These are phyloP conservation scores for Pachypanchax playfairii DNA, from an alignment of 2,113 vertebrate species.

Conservation along the genomic window DNA sequence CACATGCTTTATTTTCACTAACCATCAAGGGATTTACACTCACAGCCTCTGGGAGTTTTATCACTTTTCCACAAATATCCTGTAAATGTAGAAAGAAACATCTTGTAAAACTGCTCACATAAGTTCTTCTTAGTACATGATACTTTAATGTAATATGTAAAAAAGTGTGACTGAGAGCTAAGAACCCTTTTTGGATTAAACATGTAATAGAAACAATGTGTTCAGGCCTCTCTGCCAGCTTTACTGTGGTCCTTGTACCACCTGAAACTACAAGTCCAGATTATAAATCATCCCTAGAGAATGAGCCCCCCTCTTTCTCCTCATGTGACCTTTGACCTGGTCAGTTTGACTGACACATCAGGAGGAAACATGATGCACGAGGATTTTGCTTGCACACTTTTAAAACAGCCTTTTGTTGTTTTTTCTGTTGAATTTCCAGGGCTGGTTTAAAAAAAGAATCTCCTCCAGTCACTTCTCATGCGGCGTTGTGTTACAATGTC, in stretches of 20 bases:
- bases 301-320: slow-evolving; percentile 8
- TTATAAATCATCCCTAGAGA: slow-evolving; percentile 57
- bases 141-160: not conserved
- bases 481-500: slow-evolving; percentile 43
- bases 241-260: slow-evolving; percentile 35
- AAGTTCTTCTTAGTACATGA: not conserved
- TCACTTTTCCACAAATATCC: slow-evolving; percentile 14
- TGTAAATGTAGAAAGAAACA: slow-evolving; percentile 5
- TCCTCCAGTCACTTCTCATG: slow-evolving; percentile 42
- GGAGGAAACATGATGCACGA: slow-evolving; percentile 54
- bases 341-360: slow-evolving; percentile 72
- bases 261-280: slow-evolving; percentile 73
- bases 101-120: slow-evolving; percentile 21
- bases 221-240: slow-evolving; percentile 23
- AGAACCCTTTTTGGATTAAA: slow-evolving; percentile 49
- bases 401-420: slow-evolving; percentile 58
- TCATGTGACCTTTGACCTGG: slow-evolving; percentile 67
- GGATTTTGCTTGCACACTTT: slow-evolving; percentile 32
- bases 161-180: too few species aligned
- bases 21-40: slow-evolving; percentile 40
- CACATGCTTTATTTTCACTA: slow-evolving; percentile 37
- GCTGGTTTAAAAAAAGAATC: slow-evolving; percentile 19
- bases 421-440: slow-evolving; percentile 47
- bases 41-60: slow-evolving; percentile 32
- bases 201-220: slow-evolving; percentile 68